These are phyloP conservation scores for Lepus oiostolus DNA, from an alignment of 2,797 vertebrate genomes.

Conservation along the genomic window DNA sequence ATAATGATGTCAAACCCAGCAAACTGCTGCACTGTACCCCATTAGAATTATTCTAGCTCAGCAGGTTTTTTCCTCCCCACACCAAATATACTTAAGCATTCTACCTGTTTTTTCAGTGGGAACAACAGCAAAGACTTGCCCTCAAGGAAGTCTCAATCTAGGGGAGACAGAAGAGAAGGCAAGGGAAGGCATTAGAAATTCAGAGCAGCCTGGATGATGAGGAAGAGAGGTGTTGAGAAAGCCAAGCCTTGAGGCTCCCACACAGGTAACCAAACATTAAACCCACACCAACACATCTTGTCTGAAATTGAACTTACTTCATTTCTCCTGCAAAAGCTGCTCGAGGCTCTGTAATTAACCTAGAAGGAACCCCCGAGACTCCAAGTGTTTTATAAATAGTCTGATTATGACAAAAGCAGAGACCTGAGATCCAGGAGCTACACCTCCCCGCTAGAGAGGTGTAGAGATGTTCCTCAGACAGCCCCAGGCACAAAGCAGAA, in stretches of 20 bases:
- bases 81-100: neutral
- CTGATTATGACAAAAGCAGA: slow-evolving; percentile 55
- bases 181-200: neutral
- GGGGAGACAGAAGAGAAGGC: neutral
- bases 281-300: neutral
- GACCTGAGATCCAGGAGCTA: neutral
- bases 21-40: neutral
- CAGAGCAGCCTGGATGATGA: neutral
- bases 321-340: slow-evolving; percentile 17
- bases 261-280: neutral
- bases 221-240: neutral
- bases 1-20: neutral
- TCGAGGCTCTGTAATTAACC: slow-evolving; percentile 60
- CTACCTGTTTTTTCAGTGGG: neutral
- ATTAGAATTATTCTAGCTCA: neutral
- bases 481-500: neutral
- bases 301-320: slow-evolving; percentile 47
- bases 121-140: neutral
- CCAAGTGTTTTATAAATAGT: neutral
- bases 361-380: slow-evolving; percentile 40
- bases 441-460: neutral
- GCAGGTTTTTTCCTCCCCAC: neutral
- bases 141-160: neutral
- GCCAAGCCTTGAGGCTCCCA: neutral
- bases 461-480: neutral